Evolutionary conservation across 2,797 vertebrate species (phyloP).

Genomic region (Eulemur albifrons): DNA sequence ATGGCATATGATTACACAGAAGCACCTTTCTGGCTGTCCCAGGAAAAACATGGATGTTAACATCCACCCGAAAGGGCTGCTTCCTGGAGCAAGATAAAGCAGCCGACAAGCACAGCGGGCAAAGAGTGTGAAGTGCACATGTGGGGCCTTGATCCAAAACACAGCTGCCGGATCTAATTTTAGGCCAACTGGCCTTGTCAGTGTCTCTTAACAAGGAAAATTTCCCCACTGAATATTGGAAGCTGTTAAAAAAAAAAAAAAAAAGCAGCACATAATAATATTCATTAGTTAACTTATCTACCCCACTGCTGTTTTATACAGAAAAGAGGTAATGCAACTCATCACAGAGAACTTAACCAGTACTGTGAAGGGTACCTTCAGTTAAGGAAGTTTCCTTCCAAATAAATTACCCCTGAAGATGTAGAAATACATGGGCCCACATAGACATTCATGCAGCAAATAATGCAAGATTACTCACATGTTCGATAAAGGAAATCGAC

Average conservation of each 20-base stretch:
- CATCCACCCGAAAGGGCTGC: slow-evolving; percentile 65
- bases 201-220: slow-evolving; percentile 75
- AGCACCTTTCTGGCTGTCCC: slow-evolving; percentile 47
- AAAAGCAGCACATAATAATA: slow-evolving; percentile 46
- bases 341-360: not conserved
- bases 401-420: not conserved
- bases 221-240: slow-evolving; percentile 66
- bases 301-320: slow-evolving; percentile 17
- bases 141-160: slow-evolving; percentile 74
- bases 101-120: slow-evolving; percentile 35
- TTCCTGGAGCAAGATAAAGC: slow-evolving; percentile 66
- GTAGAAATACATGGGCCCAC: not conserved
- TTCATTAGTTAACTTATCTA: slow-evolving; percentile 63
- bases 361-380: not conserved
- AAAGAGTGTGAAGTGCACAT: slow-evolving; percentile 64
- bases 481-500: not conserved
- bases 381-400: slow-evolving; percentile 3
- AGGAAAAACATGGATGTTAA: slow-evolving; percentile 50
- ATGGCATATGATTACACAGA: not conserved
- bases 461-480: not conserved
- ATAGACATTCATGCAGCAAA: not conserved
- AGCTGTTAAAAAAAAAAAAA: slow-evolving; percentile 51
- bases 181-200: slow-evolving; percentile 76
- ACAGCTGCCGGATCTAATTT: slow-evolving; percentile 76
- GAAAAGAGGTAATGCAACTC: not conserved